Evolutionary conservation across 2,888 invertebrate genomes (phyloP), one percentile per base, ranked within the genome.

Genomic region (Abrostola tripartita): DNA sequence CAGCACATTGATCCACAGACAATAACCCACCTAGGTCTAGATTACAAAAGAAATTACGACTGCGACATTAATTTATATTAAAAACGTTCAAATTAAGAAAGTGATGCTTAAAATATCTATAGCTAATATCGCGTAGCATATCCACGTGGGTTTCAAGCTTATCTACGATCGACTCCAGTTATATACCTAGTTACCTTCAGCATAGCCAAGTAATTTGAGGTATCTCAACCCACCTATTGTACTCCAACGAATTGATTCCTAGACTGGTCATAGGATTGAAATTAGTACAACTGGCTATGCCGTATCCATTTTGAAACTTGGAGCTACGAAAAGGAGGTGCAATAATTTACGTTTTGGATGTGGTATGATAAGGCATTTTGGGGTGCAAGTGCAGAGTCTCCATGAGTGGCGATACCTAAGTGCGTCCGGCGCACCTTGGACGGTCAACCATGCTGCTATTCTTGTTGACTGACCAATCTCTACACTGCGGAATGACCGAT

Each of bases 211-310:
- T 50, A 53, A 44, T 52, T 11, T 0, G 9, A 35, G 57, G n/a
- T 58, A 57, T 47, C 47, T 44, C 24, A 37, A 52, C 40, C 24
- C 52, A 51, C 47, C 70, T 58, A 74, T 76, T 77, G 71, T 71
- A 52, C 42, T 7, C 42, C 8, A 5, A 12, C 7, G 57, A 57
- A 74, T 68, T 66, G 76, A 74, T 71, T 68, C 58, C 60, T 9
- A 53, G 61, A 50, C 12, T 5, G 37, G 58, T 6, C 40, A 58
- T 59, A 54, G 64, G 53, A 61, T 76, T 66, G 58, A 76, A 66
- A 65, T 72, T 76, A 55, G 68, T 65, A 56, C 38, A 65, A 61
- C 54, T 56, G 47, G 51, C 10, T 56, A 37, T 35, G 9, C 7
- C 38, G 35, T 4, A 53, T 12, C 5, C 6, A n/a, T 10, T 41